These are phyloP conservation scores for Drosophila gaucha DNA, from an alignment of 2,888 invertebrate genomes.

Conservation along the genomic window DNA sequence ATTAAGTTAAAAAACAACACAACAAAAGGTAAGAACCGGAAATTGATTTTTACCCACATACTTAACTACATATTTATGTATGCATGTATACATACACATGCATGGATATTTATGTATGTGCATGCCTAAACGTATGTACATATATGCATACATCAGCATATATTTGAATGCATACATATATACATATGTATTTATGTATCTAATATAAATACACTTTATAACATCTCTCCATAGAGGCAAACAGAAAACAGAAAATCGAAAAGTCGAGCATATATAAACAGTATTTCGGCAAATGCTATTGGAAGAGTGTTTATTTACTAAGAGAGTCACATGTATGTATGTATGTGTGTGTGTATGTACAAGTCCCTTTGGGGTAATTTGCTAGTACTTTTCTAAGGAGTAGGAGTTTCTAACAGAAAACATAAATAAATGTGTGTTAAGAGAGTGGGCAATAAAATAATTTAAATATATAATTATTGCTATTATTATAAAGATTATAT, in stretches of 20 bases:
- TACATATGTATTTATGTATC: constrained; percentile 17
- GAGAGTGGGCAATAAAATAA: no score
- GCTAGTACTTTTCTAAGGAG: neutral
- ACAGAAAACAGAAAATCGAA: constrained; percentile 1
- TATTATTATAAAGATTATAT: no score
- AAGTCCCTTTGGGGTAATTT: neutral
- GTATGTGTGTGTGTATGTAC: no score
- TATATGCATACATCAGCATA: neutral
- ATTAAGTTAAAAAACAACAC: constrained; percentile 25
- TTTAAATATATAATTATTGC: no score
- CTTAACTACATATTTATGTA: constrained; percentile 12
- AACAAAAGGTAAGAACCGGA: constrained; percentile 61
- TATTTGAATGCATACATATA: neutral
- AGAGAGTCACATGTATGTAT: neutral
- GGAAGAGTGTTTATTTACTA: constrained; percentile 2
- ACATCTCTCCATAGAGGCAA: neutral
- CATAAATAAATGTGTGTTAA: neutral
- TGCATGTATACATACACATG: neutral
- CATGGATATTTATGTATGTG: neutral
- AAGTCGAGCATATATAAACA: constrained; percentile 2
- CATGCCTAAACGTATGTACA: neutral
- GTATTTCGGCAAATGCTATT: neutral
- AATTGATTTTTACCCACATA: constrained; percentile 60
- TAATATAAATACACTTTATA: constrained; percentile 19
- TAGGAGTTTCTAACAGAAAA: neutral